Percentiles rank a stretch among this genome's conserved stretches.
Conservation (phyloP, 2,797 vertebrate species). For the Rhinoraja longicauda region DNA sequence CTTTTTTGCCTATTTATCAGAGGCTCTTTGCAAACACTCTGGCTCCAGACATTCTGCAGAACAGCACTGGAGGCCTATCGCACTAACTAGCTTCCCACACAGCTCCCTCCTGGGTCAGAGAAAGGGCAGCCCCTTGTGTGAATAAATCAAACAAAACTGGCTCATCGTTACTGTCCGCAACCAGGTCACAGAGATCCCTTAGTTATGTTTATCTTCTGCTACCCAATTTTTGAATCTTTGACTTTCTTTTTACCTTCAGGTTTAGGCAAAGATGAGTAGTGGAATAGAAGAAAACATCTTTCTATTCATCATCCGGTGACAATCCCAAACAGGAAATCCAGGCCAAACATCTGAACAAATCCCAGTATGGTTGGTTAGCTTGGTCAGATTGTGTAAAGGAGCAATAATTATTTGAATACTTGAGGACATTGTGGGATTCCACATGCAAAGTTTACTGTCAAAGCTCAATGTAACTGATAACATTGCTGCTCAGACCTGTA, state of each 20-base stretch:
- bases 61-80: slow-evolving; percentile 50
- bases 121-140: slow-evolving; percentile 58
- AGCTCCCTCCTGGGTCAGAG: slow-evolving; percentile 57
- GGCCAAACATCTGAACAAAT: background rate
- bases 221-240: background rate
- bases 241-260: background rate
- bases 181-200: slow-evolving; percentile 24
- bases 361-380: background rate
- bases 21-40: slow-evolving; percentile 45
- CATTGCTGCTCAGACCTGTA: background rate
- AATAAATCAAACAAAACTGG: slow-evolving; percentile 66
- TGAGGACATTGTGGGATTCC: background rate
- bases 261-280: background rate
- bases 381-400: background rate
- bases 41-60: slow-evolving; percentile 61
- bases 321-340: background rate
- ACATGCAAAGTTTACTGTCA: background rate
- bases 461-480: background rate
- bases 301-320: background rate
- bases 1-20: slow-evolving; percentile 57
- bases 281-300: background rate
- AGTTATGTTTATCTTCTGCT: slow-evolving; percentile 26
- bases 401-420: background rate
- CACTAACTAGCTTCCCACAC: slow-evolving; percentile 63
- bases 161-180: slow-evolving; percentile 48